Conservation (phyloP, 2,888 invertebrate species). For the Leuctra nigra region DNA sequence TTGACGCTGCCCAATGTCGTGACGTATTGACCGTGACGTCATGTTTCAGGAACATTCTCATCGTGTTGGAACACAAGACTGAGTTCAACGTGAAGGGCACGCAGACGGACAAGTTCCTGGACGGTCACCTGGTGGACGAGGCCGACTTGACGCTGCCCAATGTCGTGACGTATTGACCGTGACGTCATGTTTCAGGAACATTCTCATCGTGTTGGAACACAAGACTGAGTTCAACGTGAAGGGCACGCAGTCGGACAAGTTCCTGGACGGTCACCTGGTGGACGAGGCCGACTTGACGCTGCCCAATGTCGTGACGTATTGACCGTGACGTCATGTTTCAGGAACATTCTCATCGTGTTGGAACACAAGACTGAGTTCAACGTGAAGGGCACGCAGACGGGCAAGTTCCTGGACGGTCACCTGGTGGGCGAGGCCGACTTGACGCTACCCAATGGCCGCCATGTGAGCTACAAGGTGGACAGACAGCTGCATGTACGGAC, state of each 20-base stretch:
- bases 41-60: constrained; percentile 45
- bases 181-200: constrained; percentile 45
- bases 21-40: no score
- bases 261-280: not conserved
- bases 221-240: constrained; percentile 44
- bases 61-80: constrained; percentile 44
- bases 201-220: constrained; percentile 44
- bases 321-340: no score
- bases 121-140: not conserved
- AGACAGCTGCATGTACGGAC: constrained; percentile 33
- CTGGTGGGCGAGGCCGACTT: constrained; percentile 43
- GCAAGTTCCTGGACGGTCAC: constrained; percentile 43
- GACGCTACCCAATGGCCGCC: constrained; percentile 45
- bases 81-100: constrained; percentile 44
- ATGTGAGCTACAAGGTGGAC: constrained; percentile 40
- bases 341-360: constrained; percentile 46
- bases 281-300: not conserved
- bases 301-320: no score
- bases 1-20: no score
- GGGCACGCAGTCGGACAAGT: constrained; percentile 34
- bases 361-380: constrained; percentile 45
- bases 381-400: constrained; percentile 42
- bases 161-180: no score
- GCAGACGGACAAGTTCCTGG: not conserved
- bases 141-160: no score